Conservation (phyloP, 2,888 invertebrate species). For the Stenoptilia bipunctidactyla region DNA sequence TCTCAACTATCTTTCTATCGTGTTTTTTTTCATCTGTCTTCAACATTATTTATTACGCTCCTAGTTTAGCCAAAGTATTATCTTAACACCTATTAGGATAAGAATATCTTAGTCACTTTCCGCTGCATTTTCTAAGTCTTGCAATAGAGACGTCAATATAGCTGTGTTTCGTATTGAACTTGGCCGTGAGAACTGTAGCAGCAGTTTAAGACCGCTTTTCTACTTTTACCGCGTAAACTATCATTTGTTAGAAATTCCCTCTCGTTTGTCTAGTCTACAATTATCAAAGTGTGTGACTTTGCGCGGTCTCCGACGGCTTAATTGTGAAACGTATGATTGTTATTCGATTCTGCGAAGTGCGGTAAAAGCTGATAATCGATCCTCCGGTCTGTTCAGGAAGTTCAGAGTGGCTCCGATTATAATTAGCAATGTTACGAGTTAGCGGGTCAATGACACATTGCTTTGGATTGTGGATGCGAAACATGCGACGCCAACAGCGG, state of each 20-base stretch:
- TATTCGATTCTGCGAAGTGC: too few species aligned
- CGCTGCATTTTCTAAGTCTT: too few species aligned
- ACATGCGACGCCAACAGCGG: background rate
- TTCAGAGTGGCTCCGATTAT: conserved; percentile 28
- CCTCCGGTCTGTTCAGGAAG: too few species aligned
- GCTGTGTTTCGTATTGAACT: background rate
- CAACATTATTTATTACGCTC: too few species aligned
- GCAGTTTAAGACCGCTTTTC: background rate
- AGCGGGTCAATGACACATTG: conserved; percentile 60
- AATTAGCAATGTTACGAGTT: conserved; percentile 59
- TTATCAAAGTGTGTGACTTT: background rate
- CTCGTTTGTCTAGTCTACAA: background rate
- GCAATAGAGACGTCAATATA: too few species aligned
- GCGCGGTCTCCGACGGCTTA: background rate
- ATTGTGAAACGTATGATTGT: too few species aligned
- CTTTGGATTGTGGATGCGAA: background rate
- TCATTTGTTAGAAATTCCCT: background rate
- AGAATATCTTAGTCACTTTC: too few species aligned
- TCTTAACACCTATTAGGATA: too few species aligned
- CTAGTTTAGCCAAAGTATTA: too few species aligned
- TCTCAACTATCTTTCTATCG: too few species aligned
- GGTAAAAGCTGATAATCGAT: too few species aligned
- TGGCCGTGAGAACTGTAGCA: conserved; percentile 2
- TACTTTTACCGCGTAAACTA: conserved; percentile 1
- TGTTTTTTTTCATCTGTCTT: too few species aligned